A percentile compares a stretch with the other conserved stretches of the same genome.
Evolutionary conservation across 2,797 vertebrate genomes (phyloP).

Genomic region (Cynopterus sphinx): DNA sequence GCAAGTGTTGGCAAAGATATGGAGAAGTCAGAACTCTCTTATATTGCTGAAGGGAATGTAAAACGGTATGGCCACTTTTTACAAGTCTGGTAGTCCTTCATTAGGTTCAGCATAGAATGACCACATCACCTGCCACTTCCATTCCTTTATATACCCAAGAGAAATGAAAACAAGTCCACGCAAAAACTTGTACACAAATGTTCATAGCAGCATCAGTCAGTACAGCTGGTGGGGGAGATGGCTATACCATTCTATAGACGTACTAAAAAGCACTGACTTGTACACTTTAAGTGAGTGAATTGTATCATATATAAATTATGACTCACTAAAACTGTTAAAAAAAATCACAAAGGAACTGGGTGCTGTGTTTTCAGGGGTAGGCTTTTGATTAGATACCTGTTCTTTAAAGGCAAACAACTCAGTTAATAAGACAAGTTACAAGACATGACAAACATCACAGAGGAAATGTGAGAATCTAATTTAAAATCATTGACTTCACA

Average conservation of each 20-base stretch:
- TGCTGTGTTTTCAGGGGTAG: background rate
- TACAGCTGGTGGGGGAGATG: background rate
- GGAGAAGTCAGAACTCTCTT: background rate
- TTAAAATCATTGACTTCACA: constrained; percentile 77
- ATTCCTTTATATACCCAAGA: background rate
- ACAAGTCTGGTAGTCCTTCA: background rate
- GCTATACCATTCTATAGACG: background rate
- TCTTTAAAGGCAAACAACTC: constrained; percentile 59
- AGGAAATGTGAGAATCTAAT: constrained; percentile 53
- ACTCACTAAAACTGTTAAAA: constrained; percentile 43
- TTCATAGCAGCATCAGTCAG: background rate
- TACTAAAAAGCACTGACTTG: background rate
- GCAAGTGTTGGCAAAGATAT: background rate
- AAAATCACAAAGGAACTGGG: background rate
- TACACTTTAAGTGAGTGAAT: background rate
- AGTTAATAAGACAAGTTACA: constrained; percentile 67
- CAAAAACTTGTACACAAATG: background rate
- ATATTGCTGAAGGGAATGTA: background rate
- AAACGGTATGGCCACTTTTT: background rate
- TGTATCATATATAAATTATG: background rate
- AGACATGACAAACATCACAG: constrained; percentile 65
- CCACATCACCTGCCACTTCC: background rate
- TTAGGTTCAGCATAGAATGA: background rate
- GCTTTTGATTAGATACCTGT: constrained; percentile 57
- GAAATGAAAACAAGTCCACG: background rate